Percentiles rank a stretch among this genome's conserved stretches.
phyloP scores from a whole-genome alignment of 37 sponge, comb jelly and placozoan genomes.

The Crambe crambe region DNA sequence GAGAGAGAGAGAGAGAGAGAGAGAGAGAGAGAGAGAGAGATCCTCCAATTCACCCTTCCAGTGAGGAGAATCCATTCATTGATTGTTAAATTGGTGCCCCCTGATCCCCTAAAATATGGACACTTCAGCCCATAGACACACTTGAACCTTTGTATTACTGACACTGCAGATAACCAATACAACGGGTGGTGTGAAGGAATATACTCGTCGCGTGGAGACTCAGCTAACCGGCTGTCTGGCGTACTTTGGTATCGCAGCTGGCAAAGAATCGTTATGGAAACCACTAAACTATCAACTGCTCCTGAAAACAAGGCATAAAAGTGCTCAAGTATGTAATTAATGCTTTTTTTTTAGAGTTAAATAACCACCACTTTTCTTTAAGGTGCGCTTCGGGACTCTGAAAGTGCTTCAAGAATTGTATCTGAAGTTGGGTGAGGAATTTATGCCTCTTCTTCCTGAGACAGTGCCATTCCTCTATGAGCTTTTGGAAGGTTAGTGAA shows the following conservation, averaged over 20 bases:
- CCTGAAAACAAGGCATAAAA: conserved; percentile 61
- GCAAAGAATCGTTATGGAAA: conserved; percentile 84
- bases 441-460: conserved; percentile 87
- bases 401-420: conserved; percentile 72
- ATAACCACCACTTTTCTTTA: neutral
- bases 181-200: conserved; percentile 24
- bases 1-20: neutral
- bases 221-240: conserved; percentile 81
- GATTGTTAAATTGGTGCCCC: too few relatives aligned
- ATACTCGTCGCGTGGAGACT: conserved; percentile 22
- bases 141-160: too few relatives aligned
- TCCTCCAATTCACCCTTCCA: too few relatives aligned
- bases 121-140: too few relatives aligned
- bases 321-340: conserved; percentile 46
- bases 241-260: conserved; percentile 86
- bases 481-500: conserved; percentile 85
- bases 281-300: conserved; percentile 85
- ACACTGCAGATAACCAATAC: conserved; percentile 46
- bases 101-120: too few relatives aligned
- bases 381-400: conserved; percentile 73
- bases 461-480: conserved; percentile 95
- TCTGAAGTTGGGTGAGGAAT: conserved; percentile 78
- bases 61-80: too few relatives aligned
- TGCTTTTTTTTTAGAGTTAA: neutral
- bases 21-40: neutral